Evolutionary conservation across 2,797 vertebrate species (phyloP).

Genomic region (Manis pentadactyla): DNA sequence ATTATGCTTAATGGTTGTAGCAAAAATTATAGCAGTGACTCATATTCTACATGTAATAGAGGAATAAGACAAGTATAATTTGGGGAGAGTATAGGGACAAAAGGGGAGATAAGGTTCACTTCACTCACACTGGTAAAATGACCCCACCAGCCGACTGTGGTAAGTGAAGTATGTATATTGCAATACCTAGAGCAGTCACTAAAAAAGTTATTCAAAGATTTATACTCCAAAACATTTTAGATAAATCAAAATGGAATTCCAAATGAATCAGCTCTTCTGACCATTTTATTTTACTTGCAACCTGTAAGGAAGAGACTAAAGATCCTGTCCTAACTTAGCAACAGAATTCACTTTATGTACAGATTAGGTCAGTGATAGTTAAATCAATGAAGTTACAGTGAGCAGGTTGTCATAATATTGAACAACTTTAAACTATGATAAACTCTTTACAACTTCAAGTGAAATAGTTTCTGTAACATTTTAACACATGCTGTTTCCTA

Average conservation of each 20-base stretch:
- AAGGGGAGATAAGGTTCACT: neutral
- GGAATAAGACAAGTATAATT: slow-evolving; percentile 2
- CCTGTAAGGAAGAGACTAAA: neutral
- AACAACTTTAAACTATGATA: neutral
- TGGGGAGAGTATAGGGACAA: neutral
- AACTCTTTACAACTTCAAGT: neutral
- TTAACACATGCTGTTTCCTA: neutral
- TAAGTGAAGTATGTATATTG: neutral
- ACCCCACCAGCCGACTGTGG: neutral
- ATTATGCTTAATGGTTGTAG: neutral
- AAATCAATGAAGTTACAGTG: neutral
- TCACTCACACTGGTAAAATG: neutral
- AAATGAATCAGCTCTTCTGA: neutral
- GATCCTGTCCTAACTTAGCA: neutral
- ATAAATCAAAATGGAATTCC: slow-evolving; percentile 1
- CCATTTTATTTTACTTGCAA: neutral
- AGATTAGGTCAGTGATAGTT: neutral
- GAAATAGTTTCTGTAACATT: neutral
- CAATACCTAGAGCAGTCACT: neutral
- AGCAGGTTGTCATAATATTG: neutral
- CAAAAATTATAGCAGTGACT: neutral
- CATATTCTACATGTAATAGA: neutral
- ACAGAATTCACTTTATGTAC: neutral
- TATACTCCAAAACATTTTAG: neutral
- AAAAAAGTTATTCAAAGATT: neutral